phyloP scores from a whole-genome alignment of 2,113 vertebrate genomes.

The Crypturellus undulatus region DNA sequence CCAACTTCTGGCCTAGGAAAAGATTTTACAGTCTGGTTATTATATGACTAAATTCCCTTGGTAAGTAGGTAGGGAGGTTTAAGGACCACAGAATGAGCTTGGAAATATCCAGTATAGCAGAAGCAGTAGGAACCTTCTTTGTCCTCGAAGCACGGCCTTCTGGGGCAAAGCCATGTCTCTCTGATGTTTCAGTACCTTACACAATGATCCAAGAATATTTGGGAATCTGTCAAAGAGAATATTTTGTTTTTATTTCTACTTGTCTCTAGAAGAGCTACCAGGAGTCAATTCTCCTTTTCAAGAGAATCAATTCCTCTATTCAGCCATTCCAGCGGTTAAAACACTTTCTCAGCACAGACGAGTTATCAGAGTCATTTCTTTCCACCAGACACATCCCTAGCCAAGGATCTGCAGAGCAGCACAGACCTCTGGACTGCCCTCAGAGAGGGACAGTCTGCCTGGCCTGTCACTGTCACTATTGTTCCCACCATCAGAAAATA shows the following conservation, averaged over 20 bases:
- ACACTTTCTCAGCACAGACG: not conserved
- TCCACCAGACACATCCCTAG: accelerated
- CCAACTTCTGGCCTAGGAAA: not conserved
- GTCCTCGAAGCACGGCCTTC: not conserved
- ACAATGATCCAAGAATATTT: not conserved
- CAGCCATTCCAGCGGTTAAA: accelerated
- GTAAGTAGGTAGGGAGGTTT: not conserved
- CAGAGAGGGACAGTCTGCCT: accelerated
- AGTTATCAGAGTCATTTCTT: not conserved
- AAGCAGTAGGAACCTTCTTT: not conserved
- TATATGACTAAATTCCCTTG: not conserved
- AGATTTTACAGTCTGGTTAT: not conserved
- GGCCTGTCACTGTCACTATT: not conserved
- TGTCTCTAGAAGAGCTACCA: not conserved
- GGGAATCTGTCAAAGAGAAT: not conserved
- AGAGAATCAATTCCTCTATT: not conserved
- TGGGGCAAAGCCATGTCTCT: not conserved
- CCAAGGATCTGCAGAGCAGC: not conserved
- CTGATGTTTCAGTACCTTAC: not conserved
- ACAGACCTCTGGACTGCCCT: not conserved
- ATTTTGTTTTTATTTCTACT: not conserved
- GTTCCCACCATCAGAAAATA: accelerated
- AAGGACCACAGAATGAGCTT: not conserved
- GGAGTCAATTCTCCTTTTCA: not conserved
- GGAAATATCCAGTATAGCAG: not conserved